Percentiles rank a stretch among this genome's conserved stretches.
phyloP scores from a whole-genome alignment of 1,140 invertebrate genomes.

The Helicorthomorpha holstii region DNA sequence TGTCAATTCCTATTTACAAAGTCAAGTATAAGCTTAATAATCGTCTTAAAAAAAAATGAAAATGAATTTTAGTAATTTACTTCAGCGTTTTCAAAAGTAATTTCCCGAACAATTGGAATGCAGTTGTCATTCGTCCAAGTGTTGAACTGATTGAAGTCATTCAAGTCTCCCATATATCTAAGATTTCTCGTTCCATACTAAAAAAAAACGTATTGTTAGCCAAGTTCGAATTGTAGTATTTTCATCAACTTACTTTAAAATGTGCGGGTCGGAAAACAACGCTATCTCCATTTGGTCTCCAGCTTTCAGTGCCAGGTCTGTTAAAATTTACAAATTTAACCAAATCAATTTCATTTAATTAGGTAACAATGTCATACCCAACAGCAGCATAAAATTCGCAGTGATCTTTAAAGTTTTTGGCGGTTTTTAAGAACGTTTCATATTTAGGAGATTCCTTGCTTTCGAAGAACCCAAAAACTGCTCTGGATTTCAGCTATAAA shows the following conservation, averaged over 20 bases:
- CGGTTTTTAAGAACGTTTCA: conserved; percentile 50
- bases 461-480: conserved; percentile 82
- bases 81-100: conserved; percentile 98
- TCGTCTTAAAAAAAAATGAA: conserved; percentile 4
- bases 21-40: background rate
- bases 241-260: conserved; percentile 13
- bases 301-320: conserved; percentile 11
- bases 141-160: conserved; percentile 34
- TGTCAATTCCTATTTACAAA: conserved; percentile 56
- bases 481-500: conserved; percentile 60
- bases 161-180: conserved; percentile 25
- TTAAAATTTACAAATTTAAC: background rate
- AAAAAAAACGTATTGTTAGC: background rate
- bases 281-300: conserved; percentile 19
- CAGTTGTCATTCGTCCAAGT: conserved; percentile 74
- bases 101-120: conserved; percentile 50
- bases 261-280: conserved; percentile 21
- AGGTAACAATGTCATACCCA: conserved; percentile 32
- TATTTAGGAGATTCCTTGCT: conserved; percentile 53
- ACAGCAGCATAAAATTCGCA: conserved; percentile 87
- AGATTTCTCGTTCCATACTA: conserved; percentile 14
- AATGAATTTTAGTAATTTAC: conserved; percentile 15
- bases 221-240: background rate
- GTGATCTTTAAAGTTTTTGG: conserved; percentile 81
- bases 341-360: background rate